Base-by-base conservation (phyloP, 2,888 invertebrate species). In the Torymus auratus region DNA sequence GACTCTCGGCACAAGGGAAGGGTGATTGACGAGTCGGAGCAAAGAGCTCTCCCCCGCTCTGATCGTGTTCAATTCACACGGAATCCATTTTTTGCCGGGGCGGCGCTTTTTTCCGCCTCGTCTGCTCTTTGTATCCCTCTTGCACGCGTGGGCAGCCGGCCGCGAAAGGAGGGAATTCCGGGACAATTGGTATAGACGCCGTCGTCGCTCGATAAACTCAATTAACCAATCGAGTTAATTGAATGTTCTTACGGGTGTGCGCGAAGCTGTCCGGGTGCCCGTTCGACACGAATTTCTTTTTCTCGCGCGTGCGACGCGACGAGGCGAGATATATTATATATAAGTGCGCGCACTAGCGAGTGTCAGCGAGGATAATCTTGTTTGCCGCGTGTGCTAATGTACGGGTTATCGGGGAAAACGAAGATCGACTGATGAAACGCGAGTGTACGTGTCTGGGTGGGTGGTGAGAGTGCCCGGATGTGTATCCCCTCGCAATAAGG, bases 211-310 rank as follows among this genome's bases (percentile, higher is more conserved):
- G 86, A 88, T 88, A 87, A 88, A 88, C 86, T 87, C 86, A 88
- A 89, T 89, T 89, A 89, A 85, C 86, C 86, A 87, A 88, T 88
- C 84, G 85, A 87, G 86, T 84, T 88, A 88, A 89, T 88, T 88
- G 86, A 88, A 88, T 86, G 85, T 83, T 83, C 84, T 81, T 82
- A 82, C 80, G 14, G 15, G 41, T 28, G n/a, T 28, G 7, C 28
- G 28, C n/a, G n/a, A n/a, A 28, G 28, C 28, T 28, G 28, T 28
- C 28, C 28, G 28, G 7, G 28, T 28, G 60, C 56, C 70, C 68
- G 28, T 28, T 4, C 28, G 28, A 28, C 20, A 50, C 60, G 14
- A 71, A 60, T 58, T 72, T 72, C 55, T 72, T 62, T 15, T 28
- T 28, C 3, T 28, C 28, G 28, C 28, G 28, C 14, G 12, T 5